phyloP scores from a whole-genome alignment of 2,113 vertebrate species.

The Archocentrus centrarchus region DNA sequence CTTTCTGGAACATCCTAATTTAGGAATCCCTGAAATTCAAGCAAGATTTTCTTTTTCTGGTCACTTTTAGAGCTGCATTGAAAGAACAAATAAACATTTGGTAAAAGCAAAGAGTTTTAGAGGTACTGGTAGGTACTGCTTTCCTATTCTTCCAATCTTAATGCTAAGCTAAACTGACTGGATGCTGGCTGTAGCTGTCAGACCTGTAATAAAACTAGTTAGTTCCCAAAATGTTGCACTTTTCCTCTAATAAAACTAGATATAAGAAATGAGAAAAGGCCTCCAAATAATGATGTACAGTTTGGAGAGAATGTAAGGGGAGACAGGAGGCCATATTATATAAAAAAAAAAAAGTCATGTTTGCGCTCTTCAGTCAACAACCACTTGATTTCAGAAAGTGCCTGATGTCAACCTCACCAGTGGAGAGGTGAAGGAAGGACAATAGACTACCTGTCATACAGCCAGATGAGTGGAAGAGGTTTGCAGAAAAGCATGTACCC shows the following conservation, averaged over 20 bases:
- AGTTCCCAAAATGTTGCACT: conserved; percentile 2
- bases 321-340: conserved; percentile 8
- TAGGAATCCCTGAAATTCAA: neutral
- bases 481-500: conserved; percentile 3
- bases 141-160: neutral
- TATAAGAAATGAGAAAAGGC: neutral
- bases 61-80: neutral
- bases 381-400: conserved; percentile 77
- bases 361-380: conserved; percentile 30
- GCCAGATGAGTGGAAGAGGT: conserved; percentile 3
- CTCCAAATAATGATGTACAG: conserved; percentile 19
- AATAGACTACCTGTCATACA: neutral
- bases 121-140: neutral
- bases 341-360: conserved; percentile 11
- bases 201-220: neutral
- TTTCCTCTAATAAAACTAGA: neutral
- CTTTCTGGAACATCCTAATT: conserved; percentile 3
- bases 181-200: neutral
- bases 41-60: neutral
- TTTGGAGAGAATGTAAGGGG: conserved; percentile 46
- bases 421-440: conserved; percentile 22
- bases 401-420: conserved; percentile 69
- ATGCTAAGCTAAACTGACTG: neutral
- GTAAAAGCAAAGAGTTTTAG: neutral
- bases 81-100: conserved; percentile 13